phyloP scores from a whole-genome alignment of 2,797 vertebrate species.

The Coregonus suidteri region DNA sequence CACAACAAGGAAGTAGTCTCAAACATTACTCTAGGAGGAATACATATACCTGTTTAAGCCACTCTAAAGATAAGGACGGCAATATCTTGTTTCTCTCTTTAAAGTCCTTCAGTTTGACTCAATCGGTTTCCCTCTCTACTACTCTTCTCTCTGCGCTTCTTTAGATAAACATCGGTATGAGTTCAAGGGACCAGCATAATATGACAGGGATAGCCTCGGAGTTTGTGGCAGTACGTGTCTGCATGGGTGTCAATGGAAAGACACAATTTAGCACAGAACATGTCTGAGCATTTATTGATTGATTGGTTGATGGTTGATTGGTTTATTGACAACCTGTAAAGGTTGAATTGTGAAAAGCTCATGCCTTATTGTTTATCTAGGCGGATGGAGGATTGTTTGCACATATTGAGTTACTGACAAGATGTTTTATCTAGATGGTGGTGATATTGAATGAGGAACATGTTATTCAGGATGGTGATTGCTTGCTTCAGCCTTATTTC shows the following conservation, averaged over 20 bases:
- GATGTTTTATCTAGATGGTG: neutral
- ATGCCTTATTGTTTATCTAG: slow-evolving; percentile 29
- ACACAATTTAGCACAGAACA: neutral
- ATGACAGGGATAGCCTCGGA: neutral
- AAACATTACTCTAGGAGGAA: neutral
- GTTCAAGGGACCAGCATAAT: neutral
- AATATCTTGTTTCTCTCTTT: neutral
- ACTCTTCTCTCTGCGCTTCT: neutral
- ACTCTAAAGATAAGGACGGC: neutral
- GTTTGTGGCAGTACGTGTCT: neutral
- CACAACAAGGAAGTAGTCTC: neutral
- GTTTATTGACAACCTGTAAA: neutral
- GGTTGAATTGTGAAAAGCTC: neutral
- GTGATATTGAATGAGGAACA: neutral
- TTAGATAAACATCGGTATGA: neutral
- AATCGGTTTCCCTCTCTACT: neutral
- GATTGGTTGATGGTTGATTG: neutral
- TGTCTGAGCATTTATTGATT: neutral
- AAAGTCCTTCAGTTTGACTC: neutral
- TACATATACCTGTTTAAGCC: neutral
- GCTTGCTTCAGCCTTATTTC: slow-evolving; percentile 1
- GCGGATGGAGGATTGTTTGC: neutral
- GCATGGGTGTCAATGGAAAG: neutral
- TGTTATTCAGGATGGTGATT: neutral
- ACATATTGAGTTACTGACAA: neutral